Percentiles rank a stretch among this genome's conserved stretches.
phyloP scores from a whole-genome alignment of 2,888 invertebrate genomes.

The Nomada ruficornis region DNA sequence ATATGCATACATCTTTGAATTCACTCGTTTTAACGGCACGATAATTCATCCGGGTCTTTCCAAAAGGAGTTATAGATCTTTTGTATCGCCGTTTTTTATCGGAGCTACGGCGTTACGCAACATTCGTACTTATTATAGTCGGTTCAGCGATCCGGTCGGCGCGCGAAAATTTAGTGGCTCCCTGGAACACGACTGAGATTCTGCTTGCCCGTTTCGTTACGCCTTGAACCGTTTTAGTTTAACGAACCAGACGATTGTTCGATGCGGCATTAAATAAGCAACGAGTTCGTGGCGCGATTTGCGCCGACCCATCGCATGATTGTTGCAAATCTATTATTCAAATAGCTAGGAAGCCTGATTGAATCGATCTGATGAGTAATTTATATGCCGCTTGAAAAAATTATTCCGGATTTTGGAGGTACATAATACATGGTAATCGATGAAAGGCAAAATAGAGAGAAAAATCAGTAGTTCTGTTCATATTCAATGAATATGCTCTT shows the following conservation, averaged over 20 bases:
- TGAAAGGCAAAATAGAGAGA: too few relatives aligned
- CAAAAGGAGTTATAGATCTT: conserved; percentile 58
- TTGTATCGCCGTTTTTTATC: conserved; percentile 50
- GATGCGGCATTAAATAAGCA: neutral
- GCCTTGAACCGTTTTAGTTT: conserved; percentile 28
- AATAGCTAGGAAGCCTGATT: neutral
- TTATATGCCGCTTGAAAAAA: neutral
- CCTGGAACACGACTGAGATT: conserved; percentile 7
- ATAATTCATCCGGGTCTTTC: conserved; percentile 35
- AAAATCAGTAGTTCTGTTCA: too few relatives aligned
- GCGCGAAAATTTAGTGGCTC: conserved; percentile 52
- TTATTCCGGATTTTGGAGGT: too few relatives aligned
- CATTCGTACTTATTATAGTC: conserved; percentile 68
- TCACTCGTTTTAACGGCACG: conserved; percentile 27
- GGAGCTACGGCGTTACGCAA: conserved; percentile 45
- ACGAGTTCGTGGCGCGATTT: neutral
- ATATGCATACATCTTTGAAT: conserved; percentile 28
- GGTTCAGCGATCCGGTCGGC: conserved; percentile 53
- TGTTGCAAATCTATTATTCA: neutral
- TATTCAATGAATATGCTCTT: too few relatives aligned
- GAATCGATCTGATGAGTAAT: neutral
- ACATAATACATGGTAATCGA: too few relatives aligned
- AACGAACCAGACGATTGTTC: conserved; percentile 46
- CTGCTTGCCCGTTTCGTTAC: conserved; percentile 24
- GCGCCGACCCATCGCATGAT: neutral